These are phyloP conservation scores for Penaeus monodon DNA, from an alignment of 2,888 invertebrate genomes.

Conservation along the genomic window DNA sequence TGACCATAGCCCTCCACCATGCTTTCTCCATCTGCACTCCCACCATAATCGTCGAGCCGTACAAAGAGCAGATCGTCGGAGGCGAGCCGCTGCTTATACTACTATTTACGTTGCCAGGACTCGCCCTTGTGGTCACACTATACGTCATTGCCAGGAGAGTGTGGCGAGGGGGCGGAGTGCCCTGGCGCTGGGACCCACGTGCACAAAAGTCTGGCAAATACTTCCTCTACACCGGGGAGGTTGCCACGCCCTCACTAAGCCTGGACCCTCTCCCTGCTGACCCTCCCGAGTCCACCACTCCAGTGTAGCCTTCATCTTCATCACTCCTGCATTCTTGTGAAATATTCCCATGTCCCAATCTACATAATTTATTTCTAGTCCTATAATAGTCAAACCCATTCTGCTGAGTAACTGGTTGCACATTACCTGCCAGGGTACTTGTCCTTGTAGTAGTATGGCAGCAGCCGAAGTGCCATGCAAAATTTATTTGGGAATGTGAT, in stretches of 20 bases:
- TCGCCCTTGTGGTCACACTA: conserved; percentile 61
- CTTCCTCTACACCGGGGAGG: conserved; percentile 64
- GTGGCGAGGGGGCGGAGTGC: conserved; percentile 65
- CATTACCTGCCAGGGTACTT: background rate
- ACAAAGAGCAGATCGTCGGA: conserved; percentile 30
- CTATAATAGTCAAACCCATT: conserved; percentile 50
- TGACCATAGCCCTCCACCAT: conserved; percentile 38
- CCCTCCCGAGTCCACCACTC: conserved; percentile 60
- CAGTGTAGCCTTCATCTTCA: conserved; percentile 33
- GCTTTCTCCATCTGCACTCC: conserved; percentile 61
- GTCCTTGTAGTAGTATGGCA: conserved; percentile 20
- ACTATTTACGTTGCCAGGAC: conserved; percentile 62
- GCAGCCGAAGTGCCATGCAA: conserved; percentile 39
- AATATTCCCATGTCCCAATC: conserved; percentile 2
- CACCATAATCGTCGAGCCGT: conserved; percentile 37
- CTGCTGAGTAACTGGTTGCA: conserved; percentile 42
- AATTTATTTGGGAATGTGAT: background rate
- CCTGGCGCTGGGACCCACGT: conserved; percentile 64
- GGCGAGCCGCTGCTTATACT: conserved; percentile 58
- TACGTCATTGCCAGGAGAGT: conserved; percentile 63
- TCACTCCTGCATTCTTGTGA: background rate
- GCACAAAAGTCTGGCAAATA: conserved; percentile 62
- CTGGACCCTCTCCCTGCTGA: conserved; percentile 60
- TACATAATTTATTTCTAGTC: conserved; percentile 52
- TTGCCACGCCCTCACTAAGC: conserved; percentile 60